Evolutionary conservation across 1,140 invertebrate species (phyloP).

Genomic region (Triops cancriformis): DNA sequence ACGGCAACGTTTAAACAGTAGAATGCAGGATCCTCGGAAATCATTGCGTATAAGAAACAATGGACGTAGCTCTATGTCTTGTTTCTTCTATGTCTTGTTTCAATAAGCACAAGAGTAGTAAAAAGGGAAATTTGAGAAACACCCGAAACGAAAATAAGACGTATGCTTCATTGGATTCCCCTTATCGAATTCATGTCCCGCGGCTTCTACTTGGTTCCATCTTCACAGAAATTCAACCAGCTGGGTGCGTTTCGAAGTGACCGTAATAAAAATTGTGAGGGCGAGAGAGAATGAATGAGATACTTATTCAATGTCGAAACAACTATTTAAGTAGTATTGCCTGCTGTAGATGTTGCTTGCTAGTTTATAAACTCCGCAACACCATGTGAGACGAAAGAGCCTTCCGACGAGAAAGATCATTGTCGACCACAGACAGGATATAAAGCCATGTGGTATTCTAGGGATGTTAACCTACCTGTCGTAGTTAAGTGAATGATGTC

Average conservation of each 20-base stretch:
- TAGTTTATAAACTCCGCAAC: background rate
- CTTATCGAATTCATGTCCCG: background rate
- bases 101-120: background rate
- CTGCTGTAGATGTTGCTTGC: background rate
- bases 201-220: background rate
- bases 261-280: background rate
- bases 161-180: background rate
- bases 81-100: background rate
- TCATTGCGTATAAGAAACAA: background rate
- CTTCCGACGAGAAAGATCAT: too few species aligned
- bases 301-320: background rate
- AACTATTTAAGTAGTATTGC: background rate
- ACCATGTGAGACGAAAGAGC: too few species aligned
- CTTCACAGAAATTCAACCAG: background rate
- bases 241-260: background rate
- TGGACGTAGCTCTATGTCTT: background rate
- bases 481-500: too few species aligned
- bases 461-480: too few species aligned
- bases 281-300: background rate
- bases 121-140: background rate
- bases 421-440: too few species aligned
- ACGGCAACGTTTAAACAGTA: background rate
- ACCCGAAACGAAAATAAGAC: background rate
- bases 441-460: too few species aligned
- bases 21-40: background rate